These are phyloP conservation scores for Rhinella marina DNA, from an alignment of 2,797 vertebrate genomes.

Conservation along the genomic window DNA sequence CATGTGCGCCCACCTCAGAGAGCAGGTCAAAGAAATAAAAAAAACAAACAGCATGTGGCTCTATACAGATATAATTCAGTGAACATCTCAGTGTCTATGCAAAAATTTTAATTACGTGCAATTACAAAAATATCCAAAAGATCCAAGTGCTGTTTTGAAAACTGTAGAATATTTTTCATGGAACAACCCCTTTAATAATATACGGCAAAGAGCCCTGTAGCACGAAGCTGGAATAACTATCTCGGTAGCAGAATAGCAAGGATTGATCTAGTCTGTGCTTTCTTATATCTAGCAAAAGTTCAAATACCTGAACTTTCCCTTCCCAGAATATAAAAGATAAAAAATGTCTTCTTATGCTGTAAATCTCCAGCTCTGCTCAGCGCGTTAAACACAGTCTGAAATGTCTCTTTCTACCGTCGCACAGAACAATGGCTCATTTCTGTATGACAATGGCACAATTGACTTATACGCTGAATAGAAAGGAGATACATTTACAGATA, in stretches of 20 bases:
- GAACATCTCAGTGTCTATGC: no score
- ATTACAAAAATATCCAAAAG: no score
- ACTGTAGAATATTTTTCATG: no score
- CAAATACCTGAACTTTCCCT: conserved; percentile 24
- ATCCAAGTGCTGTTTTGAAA: no score
- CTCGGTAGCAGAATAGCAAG: background rate
- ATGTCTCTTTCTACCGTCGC: conserved; percentile 36
- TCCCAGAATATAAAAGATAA: conserved; percentile 26
- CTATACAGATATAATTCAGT: no score
- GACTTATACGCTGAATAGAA: conserved; percentile 50
- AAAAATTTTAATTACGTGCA: no score
- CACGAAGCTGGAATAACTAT: background rate
- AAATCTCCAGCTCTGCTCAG: conserved; percentile 42
- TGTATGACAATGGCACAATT: conserved; percentile 57
- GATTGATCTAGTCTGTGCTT: background rate
- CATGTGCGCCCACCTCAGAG: no score
- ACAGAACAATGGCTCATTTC: conserved; percentile 51
- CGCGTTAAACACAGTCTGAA: conserved; percentile 47
- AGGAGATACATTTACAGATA: conserved; percentile 41
- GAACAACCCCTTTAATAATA: no score
- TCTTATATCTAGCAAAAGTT: conserved; percentile 25
- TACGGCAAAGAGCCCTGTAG: background rate
- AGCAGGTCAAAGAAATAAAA: no score
- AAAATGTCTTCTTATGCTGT: conserved; percentile 10
- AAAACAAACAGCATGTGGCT: no score